Conservation (phyloP, 2,888 invertebrate genomes). For the Trichopria drosophilae region DNA sequence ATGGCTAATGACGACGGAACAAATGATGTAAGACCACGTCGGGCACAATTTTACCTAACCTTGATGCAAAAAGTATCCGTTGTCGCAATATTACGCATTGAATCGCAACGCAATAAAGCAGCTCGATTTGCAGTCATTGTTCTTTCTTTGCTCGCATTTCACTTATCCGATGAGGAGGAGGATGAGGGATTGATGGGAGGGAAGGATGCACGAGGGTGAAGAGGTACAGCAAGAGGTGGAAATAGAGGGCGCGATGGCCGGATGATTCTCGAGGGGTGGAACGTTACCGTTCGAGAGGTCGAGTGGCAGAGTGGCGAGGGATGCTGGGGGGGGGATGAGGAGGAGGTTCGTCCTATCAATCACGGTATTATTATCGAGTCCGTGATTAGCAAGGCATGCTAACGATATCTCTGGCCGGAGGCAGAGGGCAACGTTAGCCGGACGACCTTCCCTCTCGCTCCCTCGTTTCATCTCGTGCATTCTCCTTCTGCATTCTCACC, state of each 20-base stretch:
- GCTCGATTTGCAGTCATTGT: no score
- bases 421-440: constrained; percentile 48
- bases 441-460: constrained; percentile 28
- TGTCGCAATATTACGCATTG: no score
- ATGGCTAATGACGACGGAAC: no score
- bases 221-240: constrained; percentile 10
- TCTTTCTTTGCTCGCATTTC: no score
- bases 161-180: no score
- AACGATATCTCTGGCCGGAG: constrained; percentile 57
- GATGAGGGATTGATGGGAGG: no score
- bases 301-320: constrained; percentile 22
- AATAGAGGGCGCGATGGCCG: constrained; percentile 25
- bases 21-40: no score
- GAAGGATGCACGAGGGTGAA: constrained; percentile 5
- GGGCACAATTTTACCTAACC: no score
- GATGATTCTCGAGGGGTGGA: constrained; percentile 32
- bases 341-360: constrained; percentile 57
- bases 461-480: constrained; percentile 6
- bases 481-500: background rate
- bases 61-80: no score
- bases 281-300: constrained; percentile 24
- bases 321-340: constrained; percentile 34
- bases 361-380: constrained; percentile 59
- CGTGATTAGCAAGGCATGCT: constrained; percentile 59
- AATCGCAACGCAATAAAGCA: no score